Evolutionary conservation across 2,888 invertebrate species (phyloP).

Genomic region (Nomada goodeniana): DNA sequence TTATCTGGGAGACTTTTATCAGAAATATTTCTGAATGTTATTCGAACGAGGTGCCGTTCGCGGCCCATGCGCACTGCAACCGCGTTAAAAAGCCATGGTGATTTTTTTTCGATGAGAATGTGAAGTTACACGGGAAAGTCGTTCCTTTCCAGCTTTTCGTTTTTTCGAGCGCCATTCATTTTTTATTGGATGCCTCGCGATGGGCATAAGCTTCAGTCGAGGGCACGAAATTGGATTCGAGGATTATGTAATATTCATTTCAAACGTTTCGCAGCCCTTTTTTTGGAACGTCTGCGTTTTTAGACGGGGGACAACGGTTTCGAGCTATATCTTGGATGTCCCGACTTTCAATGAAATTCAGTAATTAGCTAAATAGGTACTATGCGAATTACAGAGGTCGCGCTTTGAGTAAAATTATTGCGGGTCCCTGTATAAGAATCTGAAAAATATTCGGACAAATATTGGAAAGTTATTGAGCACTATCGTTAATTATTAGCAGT

Average conservation of each 20-base stretch:
- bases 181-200: background rate
- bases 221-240: slow-evolving; percentile 3
- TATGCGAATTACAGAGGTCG: no score
- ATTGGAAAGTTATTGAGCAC: no score
- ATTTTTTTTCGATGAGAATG: background rate
- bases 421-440: no score
- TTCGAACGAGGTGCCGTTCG: slow-evolving; percentile 1
- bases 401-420: no score
- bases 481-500: no score
- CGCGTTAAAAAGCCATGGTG: slow-evolving; percentile 35
- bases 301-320: background rate
- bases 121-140: background rate
- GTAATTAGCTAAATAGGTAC: no score
- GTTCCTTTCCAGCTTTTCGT: background rate
- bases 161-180: background rate
- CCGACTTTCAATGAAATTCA: background rate
- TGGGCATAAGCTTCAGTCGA: background rate
- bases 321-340: background rate
- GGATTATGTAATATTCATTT: slow-evolving; percentile 11
- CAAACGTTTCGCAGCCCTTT: background rate
- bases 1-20: slow-evolving; percentile 15
- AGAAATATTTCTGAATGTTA: slow-evolving; percentile 31
- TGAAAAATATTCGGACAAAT: no score
- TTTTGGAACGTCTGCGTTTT: background rate
- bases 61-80: background rate